phyloP scores from a whole-genome alignment of 2,888 invertebrate genomes.

The Leucophenga montana region DNA sequence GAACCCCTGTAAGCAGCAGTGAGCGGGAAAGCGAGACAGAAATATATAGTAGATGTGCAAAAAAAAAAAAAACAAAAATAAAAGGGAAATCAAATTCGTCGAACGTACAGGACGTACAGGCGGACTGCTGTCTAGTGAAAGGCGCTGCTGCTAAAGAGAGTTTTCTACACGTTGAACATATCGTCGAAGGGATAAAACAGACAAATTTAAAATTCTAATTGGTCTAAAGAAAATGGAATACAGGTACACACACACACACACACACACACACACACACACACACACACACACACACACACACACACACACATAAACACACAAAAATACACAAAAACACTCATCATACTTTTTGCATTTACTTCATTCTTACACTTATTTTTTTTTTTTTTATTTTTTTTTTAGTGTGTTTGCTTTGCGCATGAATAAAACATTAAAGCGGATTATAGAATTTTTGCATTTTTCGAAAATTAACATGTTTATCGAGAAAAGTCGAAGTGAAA shows the following conservation, averaged over 20 bases:
- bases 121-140: not conserved
- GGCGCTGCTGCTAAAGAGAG: not conserved
- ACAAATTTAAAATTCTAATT: constrained; percentile 63
- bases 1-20: too few species aligned
- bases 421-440: constrained; percentile 67
- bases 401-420: constrained; percentile 44
- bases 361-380: constrained; percentile 39
- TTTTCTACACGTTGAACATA: constrained; percentile 4
- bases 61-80: not conserved
- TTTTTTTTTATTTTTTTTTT: constrained; percentile 30
- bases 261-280: not conserved
- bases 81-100: not conserved
- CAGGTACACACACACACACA: not conserved
- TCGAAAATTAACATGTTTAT: constrained; percentile 64
- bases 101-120: not conserved
- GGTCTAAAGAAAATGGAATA: constrained; percentile 26
- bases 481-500: constrained; percentile 38
- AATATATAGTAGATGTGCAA: too few species aligned
- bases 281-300: not conserved
- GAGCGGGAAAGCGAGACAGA: too few species aligned
- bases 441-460: constrained; percentile 66
- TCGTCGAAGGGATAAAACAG: constrained; percentile 15
- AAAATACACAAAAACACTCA: not conserved
- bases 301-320: not conserved
- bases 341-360: too few species aligned